These are phyloP conservation scores for Pardalotus punctatus DNA, from an alignment of 2,113 vertebrate species.

Conservation along the genomic window DNA sequence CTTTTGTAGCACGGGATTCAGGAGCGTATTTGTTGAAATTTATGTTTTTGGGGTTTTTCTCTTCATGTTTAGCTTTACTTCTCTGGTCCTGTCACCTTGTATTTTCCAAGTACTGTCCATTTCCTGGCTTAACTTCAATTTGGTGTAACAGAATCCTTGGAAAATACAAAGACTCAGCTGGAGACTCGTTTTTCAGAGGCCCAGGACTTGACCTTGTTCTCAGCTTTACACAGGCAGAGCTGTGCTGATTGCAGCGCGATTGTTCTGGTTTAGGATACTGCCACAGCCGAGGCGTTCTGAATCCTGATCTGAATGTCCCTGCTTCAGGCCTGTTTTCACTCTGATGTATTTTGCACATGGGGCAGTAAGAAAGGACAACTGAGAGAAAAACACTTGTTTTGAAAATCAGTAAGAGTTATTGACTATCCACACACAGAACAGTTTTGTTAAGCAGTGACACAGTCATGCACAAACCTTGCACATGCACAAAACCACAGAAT, in stretches of 20 bases:
- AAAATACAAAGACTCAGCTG: constrained; percentile 51
- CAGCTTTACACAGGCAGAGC: neutral
- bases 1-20: neutral
- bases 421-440: neutral
- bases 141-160: constrained; percentile 19
- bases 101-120: constrained; percentile 6
- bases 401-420: neutral
- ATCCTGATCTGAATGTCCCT: neutral
- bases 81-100: neutral
- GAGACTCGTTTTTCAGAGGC: constrained; percentile 34
- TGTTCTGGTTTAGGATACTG: constrained; percentile 6
- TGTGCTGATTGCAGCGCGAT: neutral
- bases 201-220: constrained; percentile 46
- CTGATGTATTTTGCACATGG: neutral
- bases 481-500: neutral
- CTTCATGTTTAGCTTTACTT: neutral
- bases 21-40: neutral
- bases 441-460: neutral
- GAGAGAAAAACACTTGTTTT: neutral
- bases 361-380: neutral
- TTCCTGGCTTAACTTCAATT: constrained; percentile 27
- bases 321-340: neutral
- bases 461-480: neutral
- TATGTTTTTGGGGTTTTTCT: neutral
- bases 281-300: neutral